Base-by-base conservation (phyloP, 2,888 invertebrate genomes). In the Eupithecia vulgata region DNA sequence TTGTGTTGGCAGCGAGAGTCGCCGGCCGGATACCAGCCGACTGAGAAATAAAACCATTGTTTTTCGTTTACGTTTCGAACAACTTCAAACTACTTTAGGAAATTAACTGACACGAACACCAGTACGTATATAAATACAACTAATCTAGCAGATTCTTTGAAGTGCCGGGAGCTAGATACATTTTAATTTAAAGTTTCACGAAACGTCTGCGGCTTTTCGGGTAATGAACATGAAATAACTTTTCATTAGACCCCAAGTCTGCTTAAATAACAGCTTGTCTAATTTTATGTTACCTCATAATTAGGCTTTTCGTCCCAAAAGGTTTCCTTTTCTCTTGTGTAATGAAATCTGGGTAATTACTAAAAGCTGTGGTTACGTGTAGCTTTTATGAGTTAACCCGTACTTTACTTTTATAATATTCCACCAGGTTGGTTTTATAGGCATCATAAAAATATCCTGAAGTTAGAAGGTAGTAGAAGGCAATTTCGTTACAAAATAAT, bases 181-280 rank as follows among this genome's bases (percentile, higher is more conserved):
- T 90, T 93, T 93, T 91, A 91, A 93, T 92, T 92, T 91, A 93
- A 93, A 92, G 86, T 92, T 92, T 88, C 84, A 85, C 85, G 80
- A 83, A 86, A 85, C 86, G 86, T 87, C 86, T 85, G 86, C 84
- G 84, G 87, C 81, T 81, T 83, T 81, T 81, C 81, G 81, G 81
- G 83, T 85, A 85, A 84, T 85, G 84, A 88, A 87, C 83, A 82
- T 81, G 85, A 83, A 84, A 87, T 85, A 86, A 87, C 84, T 85
- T 87, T 87, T 82, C 83, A 84, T 84, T 83, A 82, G 71, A 79
- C 81, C 73, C 75, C 74, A 76, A 83, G 76, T 71, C 75, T 80
- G 71, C 72, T 82, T 80, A 79, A 79, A 81, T 80, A 82, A 76
- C 76, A 79, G 75, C 79, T 80, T 74, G 71, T 76, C 76, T 80